Conservation (phyloP, 2,113 vertebrate species). For the Cnemophilus loriae region DNA sequence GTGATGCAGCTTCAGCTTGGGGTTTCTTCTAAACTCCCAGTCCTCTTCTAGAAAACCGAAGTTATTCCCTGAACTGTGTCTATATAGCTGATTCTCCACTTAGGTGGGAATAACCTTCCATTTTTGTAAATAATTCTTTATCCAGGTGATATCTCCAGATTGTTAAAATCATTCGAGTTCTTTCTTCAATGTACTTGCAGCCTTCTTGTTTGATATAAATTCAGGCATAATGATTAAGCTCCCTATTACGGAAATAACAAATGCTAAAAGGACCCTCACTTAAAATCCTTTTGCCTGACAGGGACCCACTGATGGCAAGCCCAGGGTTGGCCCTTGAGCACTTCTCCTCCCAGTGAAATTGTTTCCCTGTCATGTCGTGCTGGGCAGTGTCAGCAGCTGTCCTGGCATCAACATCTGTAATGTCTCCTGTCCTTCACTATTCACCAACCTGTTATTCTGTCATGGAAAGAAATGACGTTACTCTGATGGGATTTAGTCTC, state of each 20-base stretch:
- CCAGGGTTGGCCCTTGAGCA: neutral
- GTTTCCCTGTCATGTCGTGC: rapidly evolving
- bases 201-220: neutral
- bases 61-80: neutral
- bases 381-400: neutral
- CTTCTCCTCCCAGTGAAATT: neutral
- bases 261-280: neutral
- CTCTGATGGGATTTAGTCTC: neutral
- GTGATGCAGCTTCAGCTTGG: neutral
- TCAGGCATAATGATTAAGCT: neutral
- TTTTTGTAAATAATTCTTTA: neutral
- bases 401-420: neutral
- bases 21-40: neutral
- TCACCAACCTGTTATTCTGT: neutral
- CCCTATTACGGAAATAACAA: neutral
- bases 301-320: neutral
- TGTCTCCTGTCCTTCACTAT: neutral
- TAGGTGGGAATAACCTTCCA: neutral
- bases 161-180: neutral
- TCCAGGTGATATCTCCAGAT: neutral
- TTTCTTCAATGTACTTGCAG: neutral
- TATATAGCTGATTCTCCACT: neutral
- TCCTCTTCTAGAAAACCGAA: neutral
- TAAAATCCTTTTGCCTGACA: neutral
- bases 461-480: neutral